phyloP scores from a whole-genome alignment of 2,113 vertebrate genomes.

The Periophthalmodon schlosseri region DNA sequence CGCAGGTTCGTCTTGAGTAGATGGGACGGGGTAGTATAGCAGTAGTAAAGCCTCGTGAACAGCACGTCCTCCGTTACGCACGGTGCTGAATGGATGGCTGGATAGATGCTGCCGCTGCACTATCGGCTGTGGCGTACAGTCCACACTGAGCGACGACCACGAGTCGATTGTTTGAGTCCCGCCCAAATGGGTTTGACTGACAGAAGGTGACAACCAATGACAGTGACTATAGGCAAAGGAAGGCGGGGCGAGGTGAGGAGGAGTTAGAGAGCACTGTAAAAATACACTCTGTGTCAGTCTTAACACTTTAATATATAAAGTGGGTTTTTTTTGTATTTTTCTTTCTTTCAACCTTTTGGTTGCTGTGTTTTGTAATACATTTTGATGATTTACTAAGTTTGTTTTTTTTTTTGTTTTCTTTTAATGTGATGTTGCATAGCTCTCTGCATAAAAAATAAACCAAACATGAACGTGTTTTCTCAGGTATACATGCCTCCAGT shows the following conservation, averaged over 20 bases:
- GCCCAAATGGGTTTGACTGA: constrained; percentile 58
- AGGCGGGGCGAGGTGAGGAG: background rate
- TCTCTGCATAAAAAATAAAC: too few relatives aligned
- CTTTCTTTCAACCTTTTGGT: too few relatives aligned
- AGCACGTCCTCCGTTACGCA: constrained; percentile 1
- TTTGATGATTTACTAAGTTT: too few relatives aligned
- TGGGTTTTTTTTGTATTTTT: too few relatives aligned
- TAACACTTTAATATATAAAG: too few relatives aligned
- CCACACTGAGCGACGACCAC: constrained; percentile 52
- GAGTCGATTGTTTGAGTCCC: constrained; percentile 70
- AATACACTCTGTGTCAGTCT: background rate
- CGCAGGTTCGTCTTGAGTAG: background rate
- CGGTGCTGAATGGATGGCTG: background rate
- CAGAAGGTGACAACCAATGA: constrained; percentile 56
- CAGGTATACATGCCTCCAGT: too few relatives aligned
- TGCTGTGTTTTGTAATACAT: too few relatives aligned
- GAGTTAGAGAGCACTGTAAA: constrained; percentile 37
- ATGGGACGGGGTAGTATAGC: background rate
- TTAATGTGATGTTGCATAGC: too few relatives aligned
- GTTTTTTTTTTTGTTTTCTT: too few relatives aligned
- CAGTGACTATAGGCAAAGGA: background rate
- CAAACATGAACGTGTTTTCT: too few relatives aligned
- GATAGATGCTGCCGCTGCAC: constrained; percentile 21
- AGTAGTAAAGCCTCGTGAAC: constrained; percentile 5
- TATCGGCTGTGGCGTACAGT: constrained; percentile 53